Evolutionary conservation across 1,140 invertebrate genomes (phyloP), one percentile per base, ranked within the genome.

Genomic region (Drosophila neocordata): DNA sequence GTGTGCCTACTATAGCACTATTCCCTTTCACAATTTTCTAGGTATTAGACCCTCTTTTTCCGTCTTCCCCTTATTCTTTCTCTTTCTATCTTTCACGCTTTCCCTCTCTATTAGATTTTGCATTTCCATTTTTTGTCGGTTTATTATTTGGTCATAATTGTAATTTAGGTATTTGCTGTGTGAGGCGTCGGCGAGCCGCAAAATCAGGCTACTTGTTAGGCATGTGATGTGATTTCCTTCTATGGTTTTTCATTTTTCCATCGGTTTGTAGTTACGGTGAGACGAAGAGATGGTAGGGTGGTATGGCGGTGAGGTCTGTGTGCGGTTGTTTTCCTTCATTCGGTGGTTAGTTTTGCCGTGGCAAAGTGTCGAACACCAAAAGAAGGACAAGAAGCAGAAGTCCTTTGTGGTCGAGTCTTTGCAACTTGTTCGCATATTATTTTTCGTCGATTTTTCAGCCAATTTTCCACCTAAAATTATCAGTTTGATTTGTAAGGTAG

Each of bases 81-180:
- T 4, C 13, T n/a, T 41, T 8, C 13, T 48, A 12, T 48, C 41
- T 48, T 11, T 20, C 41, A 20, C 15, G 15, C 41, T 48, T 48
- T 48, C 15, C 34, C 41, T 62, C 44, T 53, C 48, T 38, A 41
- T 71, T 76, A 63, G 38, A 60, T 73, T 84, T 73, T 82, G 68
- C 65, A 81, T 81, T 87, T 48, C 15, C 41, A 48, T 48, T 48
- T 48, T 48, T 87, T 85, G 87, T 87, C 78, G 83, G 83, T 79
- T 73, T 87, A 88, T 87, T 87, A 87, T 87, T 88, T 87, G 82
- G 74, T 76, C 83, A 88, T 87, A 87, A 87, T 87, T 87, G 82
- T 87, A 87, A 87, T 87, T 87, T 87, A 87, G 78, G 82, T 88
- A 79, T 87, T 88, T 88, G 83, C 67, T 62, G 74, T 87, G 77